Evolutionary conservation across 2,888 invertebrate species (phyloP).

Genomic region (Caenorhabditis uteleia): DNA sequence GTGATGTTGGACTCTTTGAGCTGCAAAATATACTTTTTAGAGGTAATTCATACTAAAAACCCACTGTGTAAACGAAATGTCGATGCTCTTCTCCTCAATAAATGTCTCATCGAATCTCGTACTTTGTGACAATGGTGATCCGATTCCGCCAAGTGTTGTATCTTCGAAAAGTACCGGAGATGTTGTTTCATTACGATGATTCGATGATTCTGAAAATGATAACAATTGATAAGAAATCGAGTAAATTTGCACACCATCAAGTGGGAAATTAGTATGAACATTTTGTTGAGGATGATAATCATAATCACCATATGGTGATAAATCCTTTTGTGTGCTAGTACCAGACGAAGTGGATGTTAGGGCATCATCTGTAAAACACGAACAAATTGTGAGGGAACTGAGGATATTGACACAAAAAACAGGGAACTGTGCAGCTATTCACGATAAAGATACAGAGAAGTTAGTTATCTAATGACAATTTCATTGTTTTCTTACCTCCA

Average conservation of each 20-base stretch:
- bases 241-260: not conserved
- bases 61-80: too few species aligned
- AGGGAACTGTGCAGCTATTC: too few species aligned
- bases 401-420: too few species aligned
- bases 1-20: too few species aligned
- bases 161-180: conserved; percentile 21
- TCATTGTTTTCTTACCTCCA: conserved; percentile 4
- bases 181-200: not conserved
- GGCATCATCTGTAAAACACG: conserved; percentile 30
- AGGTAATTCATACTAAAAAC: too few species aligned
- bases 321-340: conserved; percentile 49
- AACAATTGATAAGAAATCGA: too few species aligned
- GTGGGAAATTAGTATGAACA: not conserved
- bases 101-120: conserved; percentile 43
- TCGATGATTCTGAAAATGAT: too few species aligned
- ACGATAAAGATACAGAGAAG: not conserved
- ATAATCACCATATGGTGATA: conserved; percentile 40
- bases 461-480: not conserved
- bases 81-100: conserved; percentile 43
- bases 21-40: too few species aligned
- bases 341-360: conserved; percentile 47
- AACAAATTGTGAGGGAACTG: too few species aligned
- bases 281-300: conserved; percentile 16
- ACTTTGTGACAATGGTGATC: conserved; percentile 45
- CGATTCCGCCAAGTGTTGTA: conserved; percentile 34